Evolutionary conservation across 2,888 invertebrate genomes (phyloP).

Genomic region (Notodromas monacha): DNA sequence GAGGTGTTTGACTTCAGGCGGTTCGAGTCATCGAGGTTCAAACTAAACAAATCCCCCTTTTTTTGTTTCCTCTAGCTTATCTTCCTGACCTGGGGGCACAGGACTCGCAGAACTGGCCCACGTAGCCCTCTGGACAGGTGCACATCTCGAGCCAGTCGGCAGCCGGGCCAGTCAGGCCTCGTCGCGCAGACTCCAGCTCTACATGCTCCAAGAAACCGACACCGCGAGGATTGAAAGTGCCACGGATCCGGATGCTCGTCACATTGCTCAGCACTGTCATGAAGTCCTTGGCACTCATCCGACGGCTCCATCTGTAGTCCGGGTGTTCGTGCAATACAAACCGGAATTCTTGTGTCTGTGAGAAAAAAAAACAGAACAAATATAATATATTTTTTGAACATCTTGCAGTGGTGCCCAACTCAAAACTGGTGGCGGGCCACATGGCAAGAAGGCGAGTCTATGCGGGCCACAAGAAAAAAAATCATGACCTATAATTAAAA

Average conservation of each 20-base stretch:
- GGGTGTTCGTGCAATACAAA: slow-evolving; percentile 74
- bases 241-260: slow-evolving; percentile 71
- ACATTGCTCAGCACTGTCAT: slow-evolving; percentile 71
- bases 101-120: slow-evolving; percentile 87
- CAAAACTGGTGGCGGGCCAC: no score
- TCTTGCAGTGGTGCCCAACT: no score
- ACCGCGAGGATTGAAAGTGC: slow-evolving; percentile 47
- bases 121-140: slow-evolving; percentile 47
- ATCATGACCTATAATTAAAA: no score
- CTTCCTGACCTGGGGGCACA: no score
- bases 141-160: slow-evolving; percentile 86
- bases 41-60: no score
- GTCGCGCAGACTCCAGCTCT: slow-evolving; percentile 50
- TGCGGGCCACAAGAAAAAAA: no score
- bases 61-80: no score
- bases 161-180: slow-evolving; percentile 37
- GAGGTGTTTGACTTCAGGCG: no score
- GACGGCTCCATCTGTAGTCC: slow-evolving; percentile 74
- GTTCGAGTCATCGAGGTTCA: no score
- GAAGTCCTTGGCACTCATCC: slow-evolving; percentile 50
- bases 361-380: not conserved
- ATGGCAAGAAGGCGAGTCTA: no score
- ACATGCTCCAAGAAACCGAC: slow-evolving; percentile 65
- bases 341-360: slow-evolving; percentile 33
- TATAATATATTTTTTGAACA: not conserved